A percentile compares a stretch with the other conserved stretches of the same genome.
Evolutionary conservation across 2,888 invertebrate genomes (phyloP).

Genomic region (Drosophila ezoana): DNA sequence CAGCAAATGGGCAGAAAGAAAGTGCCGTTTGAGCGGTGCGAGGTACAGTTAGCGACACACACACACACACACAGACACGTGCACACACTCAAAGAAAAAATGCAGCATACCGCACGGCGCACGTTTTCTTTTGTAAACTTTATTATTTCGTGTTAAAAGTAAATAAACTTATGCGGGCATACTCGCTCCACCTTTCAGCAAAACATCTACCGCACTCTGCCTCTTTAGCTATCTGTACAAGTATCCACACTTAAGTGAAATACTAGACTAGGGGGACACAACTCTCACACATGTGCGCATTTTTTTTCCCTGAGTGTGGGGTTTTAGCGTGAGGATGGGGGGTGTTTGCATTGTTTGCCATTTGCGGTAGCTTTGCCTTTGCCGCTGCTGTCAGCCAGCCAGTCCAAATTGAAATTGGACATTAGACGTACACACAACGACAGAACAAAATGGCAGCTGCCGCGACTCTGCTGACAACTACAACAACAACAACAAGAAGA

Average conservation of each 20-base stretch:
- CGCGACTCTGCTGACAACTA: constrained; percentile 58
- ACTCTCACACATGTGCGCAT: constrained; percentile 23
- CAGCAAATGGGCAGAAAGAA: constrained; percentile 28
- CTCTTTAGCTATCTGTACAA: constrained; percentile 23
- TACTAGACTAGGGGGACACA: constrained; percentile 46
- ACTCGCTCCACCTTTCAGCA: background rate
- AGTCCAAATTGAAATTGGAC: constrained; percentile 80
- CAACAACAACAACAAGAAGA: constrained; percentile 26
- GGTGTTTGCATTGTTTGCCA: constrained; percentile 77
- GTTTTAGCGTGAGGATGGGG: constrained; percentile 8
- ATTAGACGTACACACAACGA: constrained; percentile 74
- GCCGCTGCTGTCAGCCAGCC: constrained; percentile 45
- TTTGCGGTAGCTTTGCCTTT: constrained; percentile 69
- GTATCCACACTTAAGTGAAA: constrained; percentile 68
- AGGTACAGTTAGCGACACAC: constrained; percentile 32
- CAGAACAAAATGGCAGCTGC: constrained; percentile 65
- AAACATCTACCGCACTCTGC: background rate
- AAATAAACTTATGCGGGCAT: constrained; percentile 73
- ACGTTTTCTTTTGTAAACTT: constrained; percentile 80
- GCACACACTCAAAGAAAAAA: constrained; percentile 37
- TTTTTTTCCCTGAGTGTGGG: constrained; percentile 1
- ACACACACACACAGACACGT: constrained; percentile 8
- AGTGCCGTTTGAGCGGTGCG: constrained; percentile 7
- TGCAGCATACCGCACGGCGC: constrained; percentile 67
- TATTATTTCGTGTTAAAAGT: constrained; percentile 80